Evolutionary conservation across 2,113 vertebrate genomes (phyloP).

Genomic region (Thymallus thymallus): DNA sequence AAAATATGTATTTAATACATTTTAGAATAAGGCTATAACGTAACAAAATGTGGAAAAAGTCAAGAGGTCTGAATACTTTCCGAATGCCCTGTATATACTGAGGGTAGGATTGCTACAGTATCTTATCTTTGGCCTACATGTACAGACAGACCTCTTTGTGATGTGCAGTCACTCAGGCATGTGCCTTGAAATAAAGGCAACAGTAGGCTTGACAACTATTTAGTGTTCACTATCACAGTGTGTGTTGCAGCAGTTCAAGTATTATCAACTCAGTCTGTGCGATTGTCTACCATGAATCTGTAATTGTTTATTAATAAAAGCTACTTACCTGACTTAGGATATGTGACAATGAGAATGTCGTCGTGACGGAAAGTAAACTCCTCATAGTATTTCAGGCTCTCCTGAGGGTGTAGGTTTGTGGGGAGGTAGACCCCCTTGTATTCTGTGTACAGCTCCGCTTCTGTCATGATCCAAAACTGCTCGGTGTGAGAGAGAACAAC

Average conservation of each 20-base stretch:
- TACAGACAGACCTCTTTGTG: too few species aligned
- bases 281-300: too few species aligned
- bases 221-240: not conserved
- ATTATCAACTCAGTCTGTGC: not conserved
- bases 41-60: too few species aligned
- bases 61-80: too few species aligned
- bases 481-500: not conserved
- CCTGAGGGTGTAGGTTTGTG: constrained; percentile 5
- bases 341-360: constrained; percentile 67
- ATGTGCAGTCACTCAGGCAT: too few species aligned
- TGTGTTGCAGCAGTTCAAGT: not conserved
- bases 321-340: constrained; percentile 70
- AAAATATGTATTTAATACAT: too few species aligned
- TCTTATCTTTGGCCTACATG: too few species aligned
- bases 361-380: constrained; percentile 64
- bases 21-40: too few species aligned
- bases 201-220: not conserved
- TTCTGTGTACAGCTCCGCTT: constrained; percentile 56
- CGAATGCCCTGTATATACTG: too few species aligned
- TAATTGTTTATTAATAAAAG: too few species aligned
- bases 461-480: constrained; percentile 49
- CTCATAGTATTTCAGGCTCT: constrained; percentile 61
- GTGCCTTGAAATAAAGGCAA: too few species aligned
- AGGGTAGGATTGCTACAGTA: too few species aligned
- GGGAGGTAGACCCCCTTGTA: constrained; percentile 64